These are phyloP conservation scores for Otus sunia DNA, from an alignment of 2,113 vertebrate genomes.

Conservation along the genomic window DNA sequence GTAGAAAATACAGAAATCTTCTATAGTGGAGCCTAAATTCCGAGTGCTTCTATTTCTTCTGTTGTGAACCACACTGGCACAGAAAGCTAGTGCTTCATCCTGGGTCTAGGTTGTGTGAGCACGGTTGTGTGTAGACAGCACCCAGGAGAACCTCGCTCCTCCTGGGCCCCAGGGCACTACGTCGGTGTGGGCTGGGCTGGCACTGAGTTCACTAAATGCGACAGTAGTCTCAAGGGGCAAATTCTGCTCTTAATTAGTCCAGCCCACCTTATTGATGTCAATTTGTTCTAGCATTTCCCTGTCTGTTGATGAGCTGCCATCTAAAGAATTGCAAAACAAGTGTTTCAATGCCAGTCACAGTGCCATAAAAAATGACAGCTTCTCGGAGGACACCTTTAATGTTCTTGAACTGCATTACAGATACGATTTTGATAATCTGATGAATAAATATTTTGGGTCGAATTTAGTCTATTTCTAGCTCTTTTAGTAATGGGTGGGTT, in stretches of 20 bases:
- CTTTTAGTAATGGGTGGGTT: not conserved
- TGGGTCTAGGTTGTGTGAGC: not conserved
- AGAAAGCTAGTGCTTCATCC: not conserved
- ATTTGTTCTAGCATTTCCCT: not conserved
- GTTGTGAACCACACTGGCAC: not conserved
- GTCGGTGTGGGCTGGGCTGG: not conserved
- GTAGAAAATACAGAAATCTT: not conserved
- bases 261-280: not conserved
- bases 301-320: not conserved
- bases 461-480: not conserved
- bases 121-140: not conserved
- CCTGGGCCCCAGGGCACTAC: not conserved
- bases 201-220: not conserved
- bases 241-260: not conserved
- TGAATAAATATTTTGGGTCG: not conserved
- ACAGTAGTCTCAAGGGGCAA: not conserved
- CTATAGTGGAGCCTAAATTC: not conserved
- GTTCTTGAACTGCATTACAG: not conserved
- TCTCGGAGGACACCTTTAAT: conserved; percentile 34
- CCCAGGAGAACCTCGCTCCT: not conserved
- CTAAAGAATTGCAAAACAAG: not conserved
- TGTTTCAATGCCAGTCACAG: not conserved
- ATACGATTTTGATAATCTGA: not conserved
- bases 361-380: not conserved
- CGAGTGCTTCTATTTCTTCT: not conserved